Evolutionary conservation across 37 sponge, comb jelly and placozoan species (phyloP).

Genomic region (Chondrilla cf. caribensis): DNA sequence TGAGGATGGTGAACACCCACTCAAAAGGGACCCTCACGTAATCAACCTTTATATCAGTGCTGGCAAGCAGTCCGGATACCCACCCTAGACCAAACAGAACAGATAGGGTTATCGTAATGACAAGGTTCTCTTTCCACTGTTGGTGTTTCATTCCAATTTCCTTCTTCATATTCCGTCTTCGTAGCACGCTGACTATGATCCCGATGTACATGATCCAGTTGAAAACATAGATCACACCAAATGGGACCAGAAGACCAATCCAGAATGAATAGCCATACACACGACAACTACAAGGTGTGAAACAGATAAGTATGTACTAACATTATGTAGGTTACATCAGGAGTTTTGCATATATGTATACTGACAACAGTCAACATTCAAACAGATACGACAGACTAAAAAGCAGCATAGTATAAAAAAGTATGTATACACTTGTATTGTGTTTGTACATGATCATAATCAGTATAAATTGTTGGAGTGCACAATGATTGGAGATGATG

Average conservation of each 20-base stretch:
- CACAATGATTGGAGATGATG: too few relatives aligned
- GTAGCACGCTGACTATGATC: conserved; percentile 29
- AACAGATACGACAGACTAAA: too few relatives aligned
- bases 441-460: too few relatives aligned
- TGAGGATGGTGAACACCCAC: conserved; percentile 59
- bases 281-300: conserved; percentile 42
- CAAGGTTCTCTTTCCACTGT: conserved; percentile 23
- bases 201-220: conserved; percentile 53
- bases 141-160: not conserved
- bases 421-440: too few relatives aligned
- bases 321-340: not conserved
- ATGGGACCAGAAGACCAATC: conserved; percentile 43
- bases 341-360: too few relatives aligned
- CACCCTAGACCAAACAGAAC: conserved; percentile 58
- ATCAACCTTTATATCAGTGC: conserved; percentile 22
- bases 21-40: conserved; percentile 17
- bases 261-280: conserved; percentile 43
- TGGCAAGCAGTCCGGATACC: conserved; percentile 45
- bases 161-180: not conserved
- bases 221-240: conserved; percentile 47
- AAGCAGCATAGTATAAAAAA: too few relatives aligned
- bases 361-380: too few relatives aligned
- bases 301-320: not conserved
- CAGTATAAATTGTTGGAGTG: too few relatives aligned
- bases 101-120: conserved; percentile 43